phyloP scores from a whole-genome alignment of 2,888 invertebrate species.

The Epistrophe grossulariae region DNA sequence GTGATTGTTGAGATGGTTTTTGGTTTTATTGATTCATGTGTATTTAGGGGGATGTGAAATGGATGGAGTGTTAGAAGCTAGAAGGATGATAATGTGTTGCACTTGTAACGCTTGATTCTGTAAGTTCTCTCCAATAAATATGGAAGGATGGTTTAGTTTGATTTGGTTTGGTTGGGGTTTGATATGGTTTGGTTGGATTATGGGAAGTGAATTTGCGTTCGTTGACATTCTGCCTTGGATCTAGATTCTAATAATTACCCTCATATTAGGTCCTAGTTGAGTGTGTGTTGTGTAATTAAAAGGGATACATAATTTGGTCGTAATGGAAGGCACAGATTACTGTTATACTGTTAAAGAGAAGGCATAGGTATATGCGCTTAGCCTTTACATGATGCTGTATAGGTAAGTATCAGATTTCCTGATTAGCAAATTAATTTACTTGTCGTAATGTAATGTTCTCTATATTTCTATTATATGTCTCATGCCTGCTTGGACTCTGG shows the following conservation, averaged over 20 bases:
- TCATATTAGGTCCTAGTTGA: slow-evolving; percentile 34
- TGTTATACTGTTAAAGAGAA: slow-evolving; percentile 22
- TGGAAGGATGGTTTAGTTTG: not conserved
- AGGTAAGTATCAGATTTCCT: slow-evolving; percentile 8
- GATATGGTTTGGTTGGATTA: slow-evolving; percentile 2
- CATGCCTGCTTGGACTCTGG: not conserved
- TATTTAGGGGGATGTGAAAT: slow-evolving; percentile 9
- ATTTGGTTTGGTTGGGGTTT: no score
- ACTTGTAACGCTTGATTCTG: slow-evolving; percentile 39
- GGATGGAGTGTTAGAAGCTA: slow-evolving; percentile 23
- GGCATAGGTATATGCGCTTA: not conserved
- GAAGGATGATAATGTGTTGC: slow-evolving; percentile 34
- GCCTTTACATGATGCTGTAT: not conserved
- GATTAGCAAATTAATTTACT: slow-evolving; percentile 21
- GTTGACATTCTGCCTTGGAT: slow-evolving; percentile 59
- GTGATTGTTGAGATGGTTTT: slow-evolving; percentile 71
- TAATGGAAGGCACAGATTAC: slow-evolving; percentile 33
- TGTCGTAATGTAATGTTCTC: slow-evolving; percentile 9
- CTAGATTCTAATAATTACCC: slow-evolving; percentile 47
- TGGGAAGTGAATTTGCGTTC: slow-evolving; percentile 60
- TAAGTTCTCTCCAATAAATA: slow-evolving; percentile 24
- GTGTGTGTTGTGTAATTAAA: slow-evolving; percentile 46
- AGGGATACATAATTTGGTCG: slow-evolving; percentile 22
- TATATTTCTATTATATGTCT: not conserved
- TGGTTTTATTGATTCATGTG: slow-evolving; percentile 65